These are phyloP conservation scores for Anoplius nigerrimus DNA, from an alignment of 2,888 invertebrate genomes.

Conservation along the genomic window DNA sequence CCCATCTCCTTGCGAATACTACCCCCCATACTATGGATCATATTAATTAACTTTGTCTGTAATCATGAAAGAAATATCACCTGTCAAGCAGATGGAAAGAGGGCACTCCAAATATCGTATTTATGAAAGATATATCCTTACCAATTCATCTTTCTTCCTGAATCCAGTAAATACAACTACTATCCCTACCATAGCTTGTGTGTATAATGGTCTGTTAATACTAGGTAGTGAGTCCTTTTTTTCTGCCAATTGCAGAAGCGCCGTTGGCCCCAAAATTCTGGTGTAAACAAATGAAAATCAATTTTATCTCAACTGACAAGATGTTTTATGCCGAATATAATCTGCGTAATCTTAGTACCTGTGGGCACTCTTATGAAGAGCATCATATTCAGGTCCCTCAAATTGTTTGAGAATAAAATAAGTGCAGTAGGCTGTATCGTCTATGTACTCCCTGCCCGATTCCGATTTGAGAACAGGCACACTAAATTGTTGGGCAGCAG, in stretches of 20 bases:
- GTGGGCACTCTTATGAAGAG: slow-evolving; percentile 80
- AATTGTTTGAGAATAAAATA: slow-evolving; percentile 86
- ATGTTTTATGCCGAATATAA: slow-evolving; percentile 11
- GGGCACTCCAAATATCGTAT: background rate
- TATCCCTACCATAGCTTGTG: slow-evolving; percentile 90
- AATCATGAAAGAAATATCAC: slow-evolving; percentile 37
- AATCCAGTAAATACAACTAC: slow-evolving; percentile 96
- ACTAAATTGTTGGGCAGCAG: slow-evolving; percentile 80
- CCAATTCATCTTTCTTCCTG: slow-evolving; percentile 91
- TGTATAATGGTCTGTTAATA: slow-evolving; percentile 89
- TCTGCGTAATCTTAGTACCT: slow-evolving; percentile 74
- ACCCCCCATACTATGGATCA: slow-evolving; percentile 98
- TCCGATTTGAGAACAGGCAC: slow-evolving; percentile 81
- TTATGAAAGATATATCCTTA: slow-evolving; percentile 72
- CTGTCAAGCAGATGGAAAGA: background rate
- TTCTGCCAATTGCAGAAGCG: slow-evolving; percentile 85
- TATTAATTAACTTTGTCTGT: slow-evolving; percentile 89
- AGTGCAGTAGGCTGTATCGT: slow-evolving; percentile 79
- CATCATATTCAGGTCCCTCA: slow-evolving; percentile 83
- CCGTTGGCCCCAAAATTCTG: slow-evolving; percentile 88
- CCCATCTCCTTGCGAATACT: slow-evolving; percentile 94
- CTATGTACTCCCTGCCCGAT: slow-evolving; percentile 79
- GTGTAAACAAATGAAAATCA: slow-evolving; percentile 13
- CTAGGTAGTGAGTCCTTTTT: slow-evolving; percentile 84
- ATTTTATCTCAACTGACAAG: background rate